phyloP scores from a whole-genome alignment of 2,888 invertebrate genomes.

The Metopia argyrocephala region DNA sequence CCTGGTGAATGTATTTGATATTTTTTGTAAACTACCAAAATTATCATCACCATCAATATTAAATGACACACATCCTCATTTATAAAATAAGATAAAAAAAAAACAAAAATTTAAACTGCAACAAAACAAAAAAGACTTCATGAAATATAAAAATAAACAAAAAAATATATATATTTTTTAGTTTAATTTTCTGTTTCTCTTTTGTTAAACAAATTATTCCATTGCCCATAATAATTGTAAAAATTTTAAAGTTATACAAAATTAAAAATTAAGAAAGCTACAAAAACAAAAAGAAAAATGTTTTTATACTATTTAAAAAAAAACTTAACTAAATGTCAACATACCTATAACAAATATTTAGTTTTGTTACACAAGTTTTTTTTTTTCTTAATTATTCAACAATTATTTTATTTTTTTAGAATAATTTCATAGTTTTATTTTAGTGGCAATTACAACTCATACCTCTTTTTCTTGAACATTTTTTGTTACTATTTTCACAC shows the following conservation, averaged over 20 bases:
- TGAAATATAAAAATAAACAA: too few relatives aligned
- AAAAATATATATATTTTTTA: too few relatives aligned
- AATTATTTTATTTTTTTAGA: slow-evolving; percentile 14
- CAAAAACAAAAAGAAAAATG: not conserved
- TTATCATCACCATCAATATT: not conserved
- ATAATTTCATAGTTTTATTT: slow-evolving; percentile 26
- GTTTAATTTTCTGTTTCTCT: too few relatives aligned
- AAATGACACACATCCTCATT: not conserved
- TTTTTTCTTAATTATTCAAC: not conserved
- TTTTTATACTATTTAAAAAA: too few relatives aligned
- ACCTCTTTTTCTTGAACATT: slow-evolving; percentile 27
- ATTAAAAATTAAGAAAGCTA: slow-evolving; percentile 36
- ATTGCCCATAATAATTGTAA: too few relatives aligned
- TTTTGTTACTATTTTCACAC: slow-evolving; percentile 30
- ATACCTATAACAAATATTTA: not conserved
- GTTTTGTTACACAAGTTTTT: not conserved
- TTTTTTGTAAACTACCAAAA: slow-evolving; percentile 69
- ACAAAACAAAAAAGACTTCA: slow-evolving; percentile 41
- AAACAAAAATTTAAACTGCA: not conserved
- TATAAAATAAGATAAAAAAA: not conserved
- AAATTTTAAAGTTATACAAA: too few relatives aligned
- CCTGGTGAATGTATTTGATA: slow-evolving; percentile 79
- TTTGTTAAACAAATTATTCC: too few relatives aligned
- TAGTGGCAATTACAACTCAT: slow-evolving; percentile 47
- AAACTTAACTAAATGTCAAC: too few relatives aligned